Percentiles rank a stretch among this genome's conserved stretches.
Conservation (phyloP, 2,113 vertebrate species). For the Petrocephalus microphthalmus region DNA sequence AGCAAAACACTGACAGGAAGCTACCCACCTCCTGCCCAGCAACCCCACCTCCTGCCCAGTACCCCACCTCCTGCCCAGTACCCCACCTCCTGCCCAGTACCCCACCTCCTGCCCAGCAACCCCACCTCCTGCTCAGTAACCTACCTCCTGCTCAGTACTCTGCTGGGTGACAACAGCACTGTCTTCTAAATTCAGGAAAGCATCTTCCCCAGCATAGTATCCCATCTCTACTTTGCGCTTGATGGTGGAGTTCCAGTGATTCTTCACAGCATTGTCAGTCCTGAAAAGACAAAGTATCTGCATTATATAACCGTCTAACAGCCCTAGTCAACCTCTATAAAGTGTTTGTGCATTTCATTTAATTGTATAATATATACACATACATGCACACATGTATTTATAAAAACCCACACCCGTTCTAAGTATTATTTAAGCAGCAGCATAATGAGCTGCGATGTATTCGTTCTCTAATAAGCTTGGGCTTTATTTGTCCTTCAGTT, state of each 20-base stretch:
- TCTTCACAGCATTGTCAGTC: constrained; percentile 96
- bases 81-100: no score
- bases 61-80: no score
- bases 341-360: background rate
- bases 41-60: no score
- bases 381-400: background rate
- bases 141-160: constrained; percentile 50
- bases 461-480: background rate
- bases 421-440: background rate
- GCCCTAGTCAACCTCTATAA: background rate
- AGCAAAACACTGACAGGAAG: no score
- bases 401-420: background rate
- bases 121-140: no score
- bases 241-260: constrained; percentile 98
- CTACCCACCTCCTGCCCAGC: no score
- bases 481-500: background rate
- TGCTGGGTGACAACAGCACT: constrained; percentile 57
- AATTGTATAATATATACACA: background rate
- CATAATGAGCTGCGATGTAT: background rate
- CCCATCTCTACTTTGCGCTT: constrained; percentile 90
- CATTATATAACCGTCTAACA: background rate
- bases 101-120: no score
- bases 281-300: constrained; percentile 47
- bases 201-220: constrained; percentile 71
- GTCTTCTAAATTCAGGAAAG: constrained; percentile 61